A percentile compares a stretch with the other conserved stretches of the same genome.
phyloP scores from a whole-genome alignment of 2,888 invertebrate genomes.

The Aporophyla nigra region DNA sequence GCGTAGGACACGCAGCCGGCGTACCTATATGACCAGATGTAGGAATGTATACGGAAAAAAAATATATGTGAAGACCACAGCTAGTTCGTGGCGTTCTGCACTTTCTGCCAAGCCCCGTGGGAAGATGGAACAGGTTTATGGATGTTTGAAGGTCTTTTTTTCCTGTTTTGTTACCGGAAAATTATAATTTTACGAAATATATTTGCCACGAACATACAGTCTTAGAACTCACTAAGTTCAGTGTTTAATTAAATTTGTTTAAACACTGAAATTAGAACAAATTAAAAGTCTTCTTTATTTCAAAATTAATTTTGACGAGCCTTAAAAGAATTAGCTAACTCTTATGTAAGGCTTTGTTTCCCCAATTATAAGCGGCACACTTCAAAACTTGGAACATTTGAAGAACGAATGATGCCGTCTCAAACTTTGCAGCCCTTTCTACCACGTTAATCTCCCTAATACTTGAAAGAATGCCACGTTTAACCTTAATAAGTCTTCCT shows the following conservation, averaged over 20 bases:
- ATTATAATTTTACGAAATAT: background rate
- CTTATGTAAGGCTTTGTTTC: constrained; percentile 9
- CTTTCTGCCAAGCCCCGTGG: too few relatives aligned
- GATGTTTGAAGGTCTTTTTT: background rate
- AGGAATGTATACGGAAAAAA: too few relatives aligned
- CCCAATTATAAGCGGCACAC: constrained; percentile 9
- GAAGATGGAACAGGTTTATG: too few relatives aligned
- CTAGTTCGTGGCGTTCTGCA: too few relatives aligned
- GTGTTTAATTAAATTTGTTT: background rate
- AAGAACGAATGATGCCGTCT: constrained; percentile 5
- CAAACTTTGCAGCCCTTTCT: constrained; percentile 4
- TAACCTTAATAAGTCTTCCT: constrained; percentile 10
- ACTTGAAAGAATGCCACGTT: constrained; percentile 2
- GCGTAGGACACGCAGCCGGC: too few relatives aligned
- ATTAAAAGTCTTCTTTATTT: background rate
- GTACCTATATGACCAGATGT: too few relatives aligned
- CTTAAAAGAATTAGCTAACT: constrained; percentile 18
- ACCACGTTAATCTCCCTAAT: background rate
- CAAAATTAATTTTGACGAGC: constrained; percentile 9
- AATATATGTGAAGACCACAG: too few relatives aligned
- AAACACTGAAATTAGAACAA: background rate
- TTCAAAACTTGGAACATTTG: constrained; percentile 23
- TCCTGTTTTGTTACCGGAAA: background rate
- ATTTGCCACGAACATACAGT: too few relatives aligned
- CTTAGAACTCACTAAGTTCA: background rate